A percentile compares a stretch with the other conserved stretches of the same genome.
These are phyloP conservation scores for Radopholus similis DNA, from an alignment of 1,140 invertebrate species.

Conservation along the genomic window DNA sequence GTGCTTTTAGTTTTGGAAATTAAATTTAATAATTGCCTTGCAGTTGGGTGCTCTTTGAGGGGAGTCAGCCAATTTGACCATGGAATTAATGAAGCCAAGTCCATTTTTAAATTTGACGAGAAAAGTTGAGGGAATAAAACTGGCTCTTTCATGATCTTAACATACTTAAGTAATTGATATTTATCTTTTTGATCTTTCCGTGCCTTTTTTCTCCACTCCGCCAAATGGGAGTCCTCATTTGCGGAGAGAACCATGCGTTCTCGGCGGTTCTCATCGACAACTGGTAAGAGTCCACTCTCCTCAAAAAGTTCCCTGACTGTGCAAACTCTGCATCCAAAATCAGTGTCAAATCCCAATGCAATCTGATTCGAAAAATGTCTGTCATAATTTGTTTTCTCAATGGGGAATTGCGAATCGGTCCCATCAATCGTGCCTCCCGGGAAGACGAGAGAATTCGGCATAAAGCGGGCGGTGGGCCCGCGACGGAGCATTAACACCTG, in stretches of 20 bases:
- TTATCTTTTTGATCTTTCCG: neutral
- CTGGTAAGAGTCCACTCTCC: slow-evolving; percentile 31
- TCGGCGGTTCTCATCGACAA: slow-evolving; percentile 19
- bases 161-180: neutral
- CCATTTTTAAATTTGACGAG: slow-evolving; percentile 21
- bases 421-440: slow-evolving; percentile 30
- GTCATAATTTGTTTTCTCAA: slow-evolving; percentile 32
- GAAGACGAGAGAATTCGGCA: slow-evolving; percentile 41
- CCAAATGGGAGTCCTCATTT: slow-evolving; percentile 21
- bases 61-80: slow-evolving; percentile 44
- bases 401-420: slow-evolving; percentile 24
- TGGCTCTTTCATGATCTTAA: slow-evolving; percentile 24
- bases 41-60: neutral
- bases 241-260: slow-evolving; percentile 12
- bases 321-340: slow-evolving; percentile 30
- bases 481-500: slow-evolving; percentile 33
- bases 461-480: slow-evolving; percentile 28
- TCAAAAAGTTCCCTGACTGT: slow-evolving; percentile 33
- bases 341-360: slow-evolving; percentile 17
- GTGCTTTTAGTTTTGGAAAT: neutral
- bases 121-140: slow-evolving; percentile 24
- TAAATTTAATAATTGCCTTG: no score
- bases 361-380: neutral
- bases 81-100: slow-evolving; percentile 29
- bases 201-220: slow-evolving; percentile 34